Conservation (phyloP, 2,888 invertebrate species). For the Diloba caeruleocephala region DNA sequence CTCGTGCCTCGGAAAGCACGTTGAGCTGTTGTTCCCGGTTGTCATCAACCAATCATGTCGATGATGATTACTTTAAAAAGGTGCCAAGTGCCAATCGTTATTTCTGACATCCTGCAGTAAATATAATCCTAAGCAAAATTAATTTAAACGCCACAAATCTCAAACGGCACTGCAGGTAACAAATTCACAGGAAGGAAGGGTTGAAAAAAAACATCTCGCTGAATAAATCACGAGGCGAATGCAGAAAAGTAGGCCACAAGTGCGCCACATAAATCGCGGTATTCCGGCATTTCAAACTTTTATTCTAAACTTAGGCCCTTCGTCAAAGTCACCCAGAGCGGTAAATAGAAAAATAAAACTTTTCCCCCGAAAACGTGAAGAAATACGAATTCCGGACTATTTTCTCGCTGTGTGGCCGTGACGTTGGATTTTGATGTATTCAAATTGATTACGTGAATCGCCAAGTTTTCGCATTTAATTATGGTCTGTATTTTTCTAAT, state of each 20-base stretch:
- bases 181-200: constrained; percentile 41
- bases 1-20: no score
- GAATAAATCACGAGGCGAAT: constrained; percentile 45
- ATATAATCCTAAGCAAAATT: constrained; percentile 7
- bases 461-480: constrained; percentile 15
- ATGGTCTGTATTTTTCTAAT: background rate
- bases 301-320: constrained; percentile 77
- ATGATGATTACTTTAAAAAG: no score
- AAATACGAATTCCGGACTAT: constrained; percentile 66
- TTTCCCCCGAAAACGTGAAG: constrained; percentile 58
- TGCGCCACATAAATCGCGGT: constrained; percentile 59
- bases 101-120: background rate
- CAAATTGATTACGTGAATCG: constrained; percentile 38
- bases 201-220: constrained; percentile 50
- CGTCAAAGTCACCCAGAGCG: constrained; percentile 77
- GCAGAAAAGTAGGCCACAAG: constrained; percentile 62
- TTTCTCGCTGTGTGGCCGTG: constrained; percentile 31
- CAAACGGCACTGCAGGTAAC: constrained; percentile 39
- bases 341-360: constrained; percentile 79
- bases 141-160: constrained; percentile 39
- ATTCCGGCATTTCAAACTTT: constrained; percentile 67
- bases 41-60: no score
- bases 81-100: no score
- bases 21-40: no score
- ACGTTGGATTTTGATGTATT: constrained; percentile 35